Percentiles rank a stretch among this genome's conserved stretches.
Conservation (phyloP, 2,113 vertebrate species). For the Pterocles orientalis region DNA sequence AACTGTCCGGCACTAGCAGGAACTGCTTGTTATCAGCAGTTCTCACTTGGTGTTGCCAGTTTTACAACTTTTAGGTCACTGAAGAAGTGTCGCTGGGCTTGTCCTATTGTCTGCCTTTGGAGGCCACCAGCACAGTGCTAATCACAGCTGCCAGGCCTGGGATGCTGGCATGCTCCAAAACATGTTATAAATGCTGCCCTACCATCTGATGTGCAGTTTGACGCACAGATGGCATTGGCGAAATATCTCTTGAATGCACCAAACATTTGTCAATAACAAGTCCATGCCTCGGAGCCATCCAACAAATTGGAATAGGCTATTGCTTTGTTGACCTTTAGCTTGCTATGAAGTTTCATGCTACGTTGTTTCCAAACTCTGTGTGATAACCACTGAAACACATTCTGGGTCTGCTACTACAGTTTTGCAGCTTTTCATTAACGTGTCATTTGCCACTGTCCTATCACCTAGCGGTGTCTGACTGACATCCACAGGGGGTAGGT, state of each 20-base stretch:
- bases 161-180: background rate
- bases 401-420: background rate
- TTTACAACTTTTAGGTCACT: background rate
- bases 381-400: background rate
- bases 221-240: background rate
- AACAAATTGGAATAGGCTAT: background rate
- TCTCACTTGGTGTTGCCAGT: background rate
- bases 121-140: background rate
- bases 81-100: background rate
- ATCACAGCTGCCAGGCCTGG: background rate
- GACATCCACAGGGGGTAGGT: background rate
- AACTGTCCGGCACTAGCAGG: background rate
- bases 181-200: background rate
- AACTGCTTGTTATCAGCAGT: background rate
- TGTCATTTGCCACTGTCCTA: background rate
- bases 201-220: background rate
- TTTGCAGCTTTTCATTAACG: background rate
- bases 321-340: background rate
- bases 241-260: background rate
- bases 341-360: background rate
- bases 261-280: background rate
- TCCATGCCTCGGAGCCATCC: background rate
- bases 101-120: background rate
- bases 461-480: background rate
- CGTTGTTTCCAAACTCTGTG: background rate